Evolutionary conservation across 2,888 invertebrate genomes (phyloP).

Genomic region (Caenorhabditis sulstoni): DNA sequence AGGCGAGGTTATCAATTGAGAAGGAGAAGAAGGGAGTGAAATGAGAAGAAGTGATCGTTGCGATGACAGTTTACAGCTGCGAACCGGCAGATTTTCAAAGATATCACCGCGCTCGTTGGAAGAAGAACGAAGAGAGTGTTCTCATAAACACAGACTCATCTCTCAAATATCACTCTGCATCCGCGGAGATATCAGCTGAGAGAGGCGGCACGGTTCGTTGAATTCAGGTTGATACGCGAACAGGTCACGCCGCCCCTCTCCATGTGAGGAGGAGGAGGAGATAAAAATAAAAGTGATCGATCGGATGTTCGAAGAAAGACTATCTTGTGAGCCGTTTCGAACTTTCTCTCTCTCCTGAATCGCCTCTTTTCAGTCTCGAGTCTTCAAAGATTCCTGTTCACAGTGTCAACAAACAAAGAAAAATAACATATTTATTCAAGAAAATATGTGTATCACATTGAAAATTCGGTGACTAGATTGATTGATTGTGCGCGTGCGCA

Average conservation of each 20-base stretch:
- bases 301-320: too few species aligned
- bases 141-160: conserved; percentile 36
- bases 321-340: too few species aligned
- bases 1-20: conserved; percentile 1
- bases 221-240: conserved; percentile 1
- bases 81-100: conserved; percentile 27
- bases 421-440: conserved; percentile 14
- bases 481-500: background rate
- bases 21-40: conserved; percentile 4
- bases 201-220: background rate
- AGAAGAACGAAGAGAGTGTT: conserved; percentile 2
- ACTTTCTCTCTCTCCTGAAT: too few species aligned
- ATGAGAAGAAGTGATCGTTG: background rate
- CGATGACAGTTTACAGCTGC: conserved; percentile 25
- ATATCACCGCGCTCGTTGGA: conserved; percentile 25
- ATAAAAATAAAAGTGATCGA: too few species aligned
- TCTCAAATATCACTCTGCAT: conserved; percentile 38
- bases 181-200: conserved; percentile 28
- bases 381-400: too few species aligned
- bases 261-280: too few species aligned
- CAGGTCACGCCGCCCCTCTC: background rate
- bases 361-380: too few species aligned
- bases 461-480: conserved; percentile 1
- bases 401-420: background rate
- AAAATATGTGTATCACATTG: background rate